These are phyloP conservation scores for Flabesymbios commensalis DNA, from an alignment of 2,888 invertebrate genomes.

Conservation along the genomic window DNA sequence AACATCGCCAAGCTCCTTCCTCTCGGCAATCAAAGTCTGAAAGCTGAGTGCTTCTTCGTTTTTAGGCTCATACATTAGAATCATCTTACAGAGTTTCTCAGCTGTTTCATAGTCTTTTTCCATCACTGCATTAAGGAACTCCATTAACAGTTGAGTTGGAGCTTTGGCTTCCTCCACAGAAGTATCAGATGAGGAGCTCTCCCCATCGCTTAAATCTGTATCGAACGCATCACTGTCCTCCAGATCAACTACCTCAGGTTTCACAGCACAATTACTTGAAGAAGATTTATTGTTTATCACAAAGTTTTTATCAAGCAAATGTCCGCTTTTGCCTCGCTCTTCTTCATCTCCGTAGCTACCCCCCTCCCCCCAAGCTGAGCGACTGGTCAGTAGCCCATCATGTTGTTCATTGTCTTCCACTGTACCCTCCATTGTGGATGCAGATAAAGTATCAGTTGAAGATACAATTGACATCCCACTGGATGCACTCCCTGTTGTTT, in stretches of 20 bases:
- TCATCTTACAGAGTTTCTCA: slow-evolving; percentile 13
- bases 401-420: too few relatives aligned
- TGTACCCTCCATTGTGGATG: neutral
- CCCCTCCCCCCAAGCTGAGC: too few relatives aligned
- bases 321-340: too few relatives aligned
- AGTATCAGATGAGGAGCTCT: neutral
- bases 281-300: too few relatives aligned
- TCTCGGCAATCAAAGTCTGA: slow-evolving; percentile 11
- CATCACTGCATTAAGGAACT: slow-evolving; percentile 17
- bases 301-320: too few relatives aligned
- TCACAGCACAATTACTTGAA: too few relatives aligned
- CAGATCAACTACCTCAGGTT: neutral
- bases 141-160: slow-evolving; percentile 21
- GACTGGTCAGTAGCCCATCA: too few relatives aligned
- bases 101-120: slow-evolving; percentile 13
- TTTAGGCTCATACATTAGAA: slow-evolving; percentile 19
- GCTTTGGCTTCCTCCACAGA: slow-evolving; percentile 1
- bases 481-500: neutral
- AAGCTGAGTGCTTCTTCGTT: slow-evolving; percentile 16
- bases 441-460: too few relatives aligned
- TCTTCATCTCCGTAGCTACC: too few relatives aligned
- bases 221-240: slow-evolving; percentile 12
- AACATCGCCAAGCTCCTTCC: slow-evolving; percentile 7
- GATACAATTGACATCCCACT: too few relatives aligned
- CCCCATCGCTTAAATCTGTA: slow-evolving; percentile 6